Percentiles rank a stretch among this genome's conserved stretches.
phyloP scores from a whole-genome alignment of 1,140 invertebrate species.

The Dinothrombium tinctorium region DNA sequence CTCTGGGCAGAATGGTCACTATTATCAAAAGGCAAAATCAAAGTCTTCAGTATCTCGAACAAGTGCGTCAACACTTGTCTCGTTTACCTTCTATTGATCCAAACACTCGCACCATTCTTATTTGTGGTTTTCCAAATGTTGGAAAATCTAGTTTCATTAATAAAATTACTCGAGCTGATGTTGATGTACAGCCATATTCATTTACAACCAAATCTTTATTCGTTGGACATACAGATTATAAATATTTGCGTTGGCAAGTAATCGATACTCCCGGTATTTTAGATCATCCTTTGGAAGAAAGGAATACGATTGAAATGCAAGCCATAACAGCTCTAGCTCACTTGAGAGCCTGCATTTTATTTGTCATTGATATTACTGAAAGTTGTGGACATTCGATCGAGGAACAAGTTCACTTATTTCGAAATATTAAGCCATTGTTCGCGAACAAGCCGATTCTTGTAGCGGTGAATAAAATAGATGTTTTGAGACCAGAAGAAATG shows the following conservation, averaged over 20 bases:
- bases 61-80: conserved; percentile 98
- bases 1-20: conserved; percentile 91
- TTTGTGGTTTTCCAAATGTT: conserved; percentile 98
- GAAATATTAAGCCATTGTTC: conserved; percentile 87
- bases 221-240: conserved; percentile 96
- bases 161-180: conserved; percentile 96
- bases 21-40: conserved; percentile 84
- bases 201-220: conserved; percentile 98
- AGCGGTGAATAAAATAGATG: conserved; percentile 80
- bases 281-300: conserved; percentile 84
- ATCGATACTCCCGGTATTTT: conserved; percentile 97
- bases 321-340: conserved; percentile 94
- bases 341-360: conserved; percentile 73
- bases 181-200: conserved; percentile 97
- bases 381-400: conserved; percentile 82
- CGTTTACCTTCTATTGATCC: conserved; percentile 95
- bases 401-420: conserved; percentile 64
- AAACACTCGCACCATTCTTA: conserved; percentile 84
- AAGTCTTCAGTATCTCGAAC: conserved; percentile 86
- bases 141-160: conserved; percentile 99
- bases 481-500: conserved; percentile 55
- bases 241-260: conserved; percentile 70
- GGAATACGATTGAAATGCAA: conserved; percentile 98
- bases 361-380: conserved; percentile 85
- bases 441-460: conserved; percentile 83